A percentile compares a stretch with the other conserved stretches of the same genome.
phyloP scores from a whole-genome alignment of 2,888 invertebrate genomes.

The Escarpia spicata region DNA sequence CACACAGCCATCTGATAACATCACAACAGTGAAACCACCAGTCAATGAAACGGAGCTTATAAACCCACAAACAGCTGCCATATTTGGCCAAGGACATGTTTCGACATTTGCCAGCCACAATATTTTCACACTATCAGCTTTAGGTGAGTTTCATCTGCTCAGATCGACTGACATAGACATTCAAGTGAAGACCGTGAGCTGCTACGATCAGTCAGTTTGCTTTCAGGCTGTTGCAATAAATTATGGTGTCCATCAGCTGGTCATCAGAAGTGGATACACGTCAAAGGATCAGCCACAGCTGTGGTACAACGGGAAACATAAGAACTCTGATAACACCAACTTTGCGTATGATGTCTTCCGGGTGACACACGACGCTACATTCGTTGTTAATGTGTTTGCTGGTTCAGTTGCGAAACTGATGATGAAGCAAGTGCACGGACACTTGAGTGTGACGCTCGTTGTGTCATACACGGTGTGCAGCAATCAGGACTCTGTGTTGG shows the following conservation, averaged over 20 bases:
- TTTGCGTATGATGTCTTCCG: not conserved
- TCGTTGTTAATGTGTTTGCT: not conserved
- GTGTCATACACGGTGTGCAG: not conserved
- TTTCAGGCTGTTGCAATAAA: conserved; percentile 37
- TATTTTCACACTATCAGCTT: not conserved
- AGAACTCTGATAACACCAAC: not conserved
- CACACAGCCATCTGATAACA: not conserved
- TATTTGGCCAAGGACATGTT: not conserved
- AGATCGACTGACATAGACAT: conserved; percentile 30
- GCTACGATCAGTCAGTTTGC: conserved; percentile 38
- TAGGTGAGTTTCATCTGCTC: conserved; percentile 39
- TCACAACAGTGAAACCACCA: not conserved
- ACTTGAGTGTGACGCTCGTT: not conserved
- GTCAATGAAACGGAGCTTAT: not conserved
- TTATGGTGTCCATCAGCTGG: conserved; percentile 33
- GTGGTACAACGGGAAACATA: conserved; percentile 17
- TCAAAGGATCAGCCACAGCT: conserved; percentile 7
- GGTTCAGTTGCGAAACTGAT: not conserved
- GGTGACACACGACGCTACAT: not conserved
- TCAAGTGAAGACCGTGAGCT: conserved; percentile 37
- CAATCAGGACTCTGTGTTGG: conserved; percentile 12
- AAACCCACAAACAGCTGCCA: not conserved
- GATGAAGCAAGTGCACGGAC: conserved; percentile 8
- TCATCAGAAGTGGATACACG: conserved; percentile 39
- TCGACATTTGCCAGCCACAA: not conserved